Evolutionary conservation across 2,888 invertebrate species (phyloP).

Genomic region (Macrosiphum euphorbiae): DNA sequence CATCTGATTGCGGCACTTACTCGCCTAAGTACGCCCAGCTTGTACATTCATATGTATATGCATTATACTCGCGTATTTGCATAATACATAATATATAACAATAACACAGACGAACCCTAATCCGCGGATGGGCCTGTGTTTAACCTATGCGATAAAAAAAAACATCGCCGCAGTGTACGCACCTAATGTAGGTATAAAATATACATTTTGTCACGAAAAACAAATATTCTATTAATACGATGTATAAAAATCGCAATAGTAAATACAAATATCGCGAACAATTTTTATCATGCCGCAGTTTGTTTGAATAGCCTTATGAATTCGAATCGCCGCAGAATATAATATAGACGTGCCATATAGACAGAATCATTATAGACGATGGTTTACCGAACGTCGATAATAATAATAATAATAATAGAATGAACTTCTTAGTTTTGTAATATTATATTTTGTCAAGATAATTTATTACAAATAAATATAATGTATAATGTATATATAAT

Average conservation of each 20-base stretch:
- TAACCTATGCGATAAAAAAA: not conserved
- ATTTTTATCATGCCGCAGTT: not conserved
- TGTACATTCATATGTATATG: not conserved
- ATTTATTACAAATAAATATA: constrained; percentile 30
- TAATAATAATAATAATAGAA: not conserved
- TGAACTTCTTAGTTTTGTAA: not conserved
- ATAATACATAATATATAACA: not conserved
- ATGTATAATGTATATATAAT: not conserved
- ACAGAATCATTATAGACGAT: not conserved
- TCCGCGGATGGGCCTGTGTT: not conserved
- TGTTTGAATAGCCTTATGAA: not conserved
- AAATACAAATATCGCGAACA: not conserved
- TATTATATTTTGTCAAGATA: constrained; percentile 3
- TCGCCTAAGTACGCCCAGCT: not conserved
- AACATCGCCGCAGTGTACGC: not conserved
- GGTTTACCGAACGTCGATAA: not conserved
- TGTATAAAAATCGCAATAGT: not conserved
- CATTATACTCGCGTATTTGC: not conserved
- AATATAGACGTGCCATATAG: not conserved
- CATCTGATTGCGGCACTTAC: not conserved
- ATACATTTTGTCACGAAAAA: not conserved
- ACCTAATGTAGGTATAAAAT: not conserved
- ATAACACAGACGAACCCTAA: not conserved
- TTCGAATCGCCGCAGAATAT: not conserved
- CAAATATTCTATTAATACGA: not conserved